phyloP scores from a whole-genome alignment of 2,113 vertebrate species.

The Buteo buteo region DNA sequence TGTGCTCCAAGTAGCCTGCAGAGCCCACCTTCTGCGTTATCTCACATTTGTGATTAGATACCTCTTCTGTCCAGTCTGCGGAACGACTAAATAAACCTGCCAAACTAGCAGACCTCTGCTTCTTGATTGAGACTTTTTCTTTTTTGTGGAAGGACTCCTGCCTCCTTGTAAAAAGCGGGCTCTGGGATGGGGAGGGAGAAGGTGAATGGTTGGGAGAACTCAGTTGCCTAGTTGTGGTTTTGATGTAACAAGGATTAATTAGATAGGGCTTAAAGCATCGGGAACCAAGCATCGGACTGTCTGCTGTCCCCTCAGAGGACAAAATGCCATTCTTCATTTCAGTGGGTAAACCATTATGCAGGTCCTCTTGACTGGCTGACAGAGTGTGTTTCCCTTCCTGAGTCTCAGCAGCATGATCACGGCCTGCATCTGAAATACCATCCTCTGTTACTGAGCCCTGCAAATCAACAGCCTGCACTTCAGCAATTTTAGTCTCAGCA shows the following conservation, averaged over 20 bases:
- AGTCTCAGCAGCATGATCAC: not conserved
- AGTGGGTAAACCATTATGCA: not conserved
- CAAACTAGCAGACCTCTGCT: slow-evolving; percentile 76
- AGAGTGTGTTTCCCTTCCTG: not conserved
- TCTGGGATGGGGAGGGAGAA: slow-evolving; percentile 83
- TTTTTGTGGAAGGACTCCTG: slow-evolving; percentile 64
- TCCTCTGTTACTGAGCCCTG: not conserved
- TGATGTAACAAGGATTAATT: slow-evolving; percentile 89
- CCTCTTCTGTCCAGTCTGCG: slow-evolving; percentile 90
- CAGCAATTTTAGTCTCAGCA: slow-evolving; percentile 6
- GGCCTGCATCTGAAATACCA: slow-evolving; percentile 4
- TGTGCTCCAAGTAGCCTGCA: slow-evolving; percentile 72
- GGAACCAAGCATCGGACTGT: slow-evolving; percentile 72
- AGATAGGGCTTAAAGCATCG: slow-evolving; percentile 84
- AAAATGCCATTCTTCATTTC: slow-evolving; percentile 46
- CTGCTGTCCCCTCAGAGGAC: slow-evolving; percentile 32
- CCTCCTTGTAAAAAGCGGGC: slow-evolving; percentile 78
- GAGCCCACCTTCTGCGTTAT: slow-evolving; percentile 65
- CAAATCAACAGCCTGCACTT: slow-evolving; percentile 27
- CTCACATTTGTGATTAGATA: slow-evolving; percentile 35
- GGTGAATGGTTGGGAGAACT: slow-evolving; percentile 89
- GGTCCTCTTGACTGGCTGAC: slow-evolving; percentile 10
- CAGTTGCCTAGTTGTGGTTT: slow-evolving; percentile 93
- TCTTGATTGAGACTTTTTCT: slow-evolving; percentile 59
- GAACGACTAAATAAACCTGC: slow-evolving; percentile 82